Evolutionary conservation across 2,797 vertebrate genomes (phyloP).

Genomic region (Hylomyscus alleni): DNA sequence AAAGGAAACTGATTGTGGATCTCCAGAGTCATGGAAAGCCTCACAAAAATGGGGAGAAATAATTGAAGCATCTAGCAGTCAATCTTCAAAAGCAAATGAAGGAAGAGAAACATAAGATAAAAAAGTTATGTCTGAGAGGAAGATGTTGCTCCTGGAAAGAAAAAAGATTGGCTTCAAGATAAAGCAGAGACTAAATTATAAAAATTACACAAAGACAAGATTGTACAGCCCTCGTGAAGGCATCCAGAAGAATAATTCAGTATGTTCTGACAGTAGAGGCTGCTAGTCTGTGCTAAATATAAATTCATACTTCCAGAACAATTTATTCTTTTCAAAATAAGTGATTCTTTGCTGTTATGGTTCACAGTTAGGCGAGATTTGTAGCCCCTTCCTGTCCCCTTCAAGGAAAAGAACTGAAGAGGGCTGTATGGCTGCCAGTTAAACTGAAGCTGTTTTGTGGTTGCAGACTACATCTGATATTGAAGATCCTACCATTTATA

Average conservation of each 20-base stretch:
- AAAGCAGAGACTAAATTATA: neutral
- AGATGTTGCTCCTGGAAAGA: neutral
- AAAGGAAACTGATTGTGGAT: neutral
- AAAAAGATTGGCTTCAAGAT: slow-evolving; percentile 8
- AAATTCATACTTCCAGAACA: neutral
- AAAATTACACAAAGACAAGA: neutral
- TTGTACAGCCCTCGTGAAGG: neutral
- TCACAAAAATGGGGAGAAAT: neutral
- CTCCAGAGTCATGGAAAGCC: neutral
- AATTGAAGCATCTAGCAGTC: neutral
- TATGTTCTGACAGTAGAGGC: neutral
- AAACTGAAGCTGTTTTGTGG: neutral
- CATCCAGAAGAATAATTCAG: neutral
- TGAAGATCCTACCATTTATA: neutral
- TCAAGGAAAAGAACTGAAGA: neutral
- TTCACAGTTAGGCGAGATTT: neutral
- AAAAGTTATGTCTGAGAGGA: neutral
- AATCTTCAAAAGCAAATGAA: neutral
- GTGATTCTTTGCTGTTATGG: neutral
- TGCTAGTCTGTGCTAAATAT: neutral
- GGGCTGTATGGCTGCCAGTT: neutral
- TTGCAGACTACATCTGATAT: no score
- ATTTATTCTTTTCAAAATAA: neutral
- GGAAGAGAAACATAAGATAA: neutral
- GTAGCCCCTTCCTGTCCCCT: neutral